Evolutionary conservation across 2,113 vertebrate species (phyloP), one percentile per base, ranked within the genome.

Genomic region (Isichthys henryi): DNA sequence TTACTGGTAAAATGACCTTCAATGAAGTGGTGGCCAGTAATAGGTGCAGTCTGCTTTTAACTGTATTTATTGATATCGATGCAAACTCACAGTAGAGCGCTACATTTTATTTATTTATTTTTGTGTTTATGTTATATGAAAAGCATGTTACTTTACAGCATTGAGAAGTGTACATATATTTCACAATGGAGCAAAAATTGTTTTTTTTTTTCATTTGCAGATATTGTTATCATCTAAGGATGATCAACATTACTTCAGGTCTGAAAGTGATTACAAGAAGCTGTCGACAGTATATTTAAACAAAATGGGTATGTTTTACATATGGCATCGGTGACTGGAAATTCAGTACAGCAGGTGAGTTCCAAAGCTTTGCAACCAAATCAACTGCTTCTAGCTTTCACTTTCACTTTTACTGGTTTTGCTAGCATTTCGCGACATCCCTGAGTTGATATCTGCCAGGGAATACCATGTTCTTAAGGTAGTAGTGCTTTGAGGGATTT

Each of bases 111-210:
- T 86, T 35, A 27, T 87, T 87, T 87, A 11, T 15, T 53, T 27
- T n/a, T 87, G 50, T 15, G 5, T 87, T 53, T 53, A 86, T 86
- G 27, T 86, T n/a, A 87, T 87, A 56, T 87, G 53, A 89, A 89
- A 80, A 80, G 49, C 88, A 89, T 85, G 17, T 31, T 87, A 86
- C 48, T 53, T 86, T 86, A 87, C 85, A 87, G 85, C 50, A 53
- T 56, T 56, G 11, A 15, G 82, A 9, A 66, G 17, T 82, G 17
- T 80, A 89, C 70, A 27, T 88, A 23, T 86, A n/a, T 88, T 58
- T 88, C 86, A 43, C 17, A 50, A 50, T 86, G 17, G 35, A 23
- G 27, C 19, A 49, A 50, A 10, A 39, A 70, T 52, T 8, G 3
- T 1, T 35, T 52, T 19, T 80, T 80, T 74, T 70, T 27, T 84